These are phyloP conservation scores for Drosophila robusta DNA, from an alignment of 2,888 invertebrate genomes.

Conservation along the genomic window DNA sequence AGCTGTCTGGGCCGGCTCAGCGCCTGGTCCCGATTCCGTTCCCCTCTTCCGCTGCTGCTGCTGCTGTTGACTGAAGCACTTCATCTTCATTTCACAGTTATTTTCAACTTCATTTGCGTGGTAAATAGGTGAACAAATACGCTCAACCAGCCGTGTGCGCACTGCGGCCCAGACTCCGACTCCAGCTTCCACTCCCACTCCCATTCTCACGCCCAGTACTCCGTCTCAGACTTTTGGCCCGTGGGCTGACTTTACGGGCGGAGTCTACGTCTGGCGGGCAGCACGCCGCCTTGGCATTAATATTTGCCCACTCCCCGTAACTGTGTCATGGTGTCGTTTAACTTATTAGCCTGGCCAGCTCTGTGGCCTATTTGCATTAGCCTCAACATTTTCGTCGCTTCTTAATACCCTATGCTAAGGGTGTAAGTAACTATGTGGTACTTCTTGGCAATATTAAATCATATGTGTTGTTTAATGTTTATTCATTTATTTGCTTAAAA, in stretches of 20 bases:
- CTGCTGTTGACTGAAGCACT: constrained; percentile 75
- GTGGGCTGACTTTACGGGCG: constrained; percentile 13
- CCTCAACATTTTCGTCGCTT: constrained; percentile 44
- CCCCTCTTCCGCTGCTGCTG: constrained; percentile 15
- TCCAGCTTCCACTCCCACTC: neutral
- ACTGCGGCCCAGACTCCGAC: constrained; percentile 1
- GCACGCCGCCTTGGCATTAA: constrained; percentile 79
- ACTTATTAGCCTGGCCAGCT: constrained; percentile 74
- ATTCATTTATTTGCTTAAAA: no score
- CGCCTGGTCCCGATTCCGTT: constrained; percentile 4
- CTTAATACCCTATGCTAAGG: constrained; percentile 11
- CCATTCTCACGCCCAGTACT: neutral
- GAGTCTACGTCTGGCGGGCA: constrained; percentile 34
- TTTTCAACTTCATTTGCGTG: constrained; percentile 84
- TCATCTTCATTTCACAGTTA: constrained; percentile 83
- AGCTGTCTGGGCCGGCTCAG: constrained; percentile 45
- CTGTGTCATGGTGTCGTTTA: constrained; percentile 79
- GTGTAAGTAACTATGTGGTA: neutral
- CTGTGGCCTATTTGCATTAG: constrained; percentile 79
- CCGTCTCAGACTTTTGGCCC: constrained; percentile 1
- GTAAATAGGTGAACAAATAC: constrained; percentile 81
- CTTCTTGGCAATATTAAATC: neutral
- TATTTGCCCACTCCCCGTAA: constrained; percentile 60
- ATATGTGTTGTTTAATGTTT: neutral
- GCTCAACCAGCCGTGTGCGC: constrained; percentile 57